Conservation (phyloP, 2,797 vertebrate genomes). For the Hozukius guyotensis region DNA sequence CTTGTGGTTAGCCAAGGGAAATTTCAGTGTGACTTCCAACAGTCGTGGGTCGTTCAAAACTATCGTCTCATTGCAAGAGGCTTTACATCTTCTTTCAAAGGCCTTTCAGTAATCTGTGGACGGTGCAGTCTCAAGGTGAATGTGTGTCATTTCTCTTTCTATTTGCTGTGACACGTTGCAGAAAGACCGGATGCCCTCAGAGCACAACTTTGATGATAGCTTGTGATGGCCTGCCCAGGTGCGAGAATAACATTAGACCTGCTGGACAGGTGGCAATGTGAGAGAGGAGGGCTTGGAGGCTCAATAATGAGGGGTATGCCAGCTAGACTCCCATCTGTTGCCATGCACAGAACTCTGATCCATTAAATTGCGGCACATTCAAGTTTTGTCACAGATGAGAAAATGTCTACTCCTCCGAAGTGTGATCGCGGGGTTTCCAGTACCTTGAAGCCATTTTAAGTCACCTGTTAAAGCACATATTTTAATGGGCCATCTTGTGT, state of each 20-base stretch:
- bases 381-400: constrained; percentile 73
- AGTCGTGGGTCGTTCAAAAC: constrained; percentile 8
- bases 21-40: neutral
- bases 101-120: constrained; percentile 9
- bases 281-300: constrained; percentile 75
- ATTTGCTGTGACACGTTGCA: constrained; percentile 67
- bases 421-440: constrained; percentile 28
- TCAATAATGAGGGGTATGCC: constrained; percentile 80
- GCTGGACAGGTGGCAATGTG: constrained; percentile 81
- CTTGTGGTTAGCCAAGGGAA: neutral
- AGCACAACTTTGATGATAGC: constrained; percentile 80
- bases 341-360: constrained; percentile 77
- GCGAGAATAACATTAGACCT: constrained; percentile 82
- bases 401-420: constrained; percentile 36
- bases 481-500: constrained; percentile 9
- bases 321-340: constrained; percentile 84
- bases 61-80: neutral
- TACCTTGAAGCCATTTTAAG: constrained; percentile 32
- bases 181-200: constrained; percentile 73
- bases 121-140: constrained; percentile 55
- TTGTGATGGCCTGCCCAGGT: constrained; percentile 81
- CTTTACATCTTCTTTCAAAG: constrained; percentile 3
- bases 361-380: constrained; percentile 76
- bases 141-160: constrained; percentile 63
- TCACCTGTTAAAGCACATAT: constrained; percentile 33